Evolutionary conservation across 2,113 vertebrate species (phyloP).

Genomic region (Aspiorhynchus laticeps): DNA sequence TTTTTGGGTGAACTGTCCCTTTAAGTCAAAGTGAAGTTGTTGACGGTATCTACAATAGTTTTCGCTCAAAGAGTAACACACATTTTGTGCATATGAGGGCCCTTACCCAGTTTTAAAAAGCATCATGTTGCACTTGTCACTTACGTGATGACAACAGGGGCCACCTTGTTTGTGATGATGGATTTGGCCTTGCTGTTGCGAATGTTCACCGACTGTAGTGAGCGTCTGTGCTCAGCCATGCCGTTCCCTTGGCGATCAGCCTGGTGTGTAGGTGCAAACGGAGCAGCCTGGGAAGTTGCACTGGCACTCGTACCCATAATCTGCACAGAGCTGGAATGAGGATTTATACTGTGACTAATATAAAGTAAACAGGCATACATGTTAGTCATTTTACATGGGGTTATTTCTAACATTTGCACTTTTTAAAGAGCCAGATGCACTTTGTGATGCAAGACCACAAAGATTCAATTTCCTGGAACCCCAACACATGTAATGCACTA

Average conservation of each 20-base stretch:
- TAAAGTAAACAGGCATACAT: conserved; percentile 11
- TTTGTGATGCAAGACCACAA: not conserved
- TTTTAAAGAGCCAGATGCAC: not conserved
- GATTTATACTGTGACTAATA: conserved; percentile 12
- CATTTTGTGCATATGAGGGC: conserved; percentile 24
- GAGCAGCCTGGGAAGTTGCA: conserved; percentile 79
- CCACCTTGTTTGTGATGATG: conserved; percentile 92
- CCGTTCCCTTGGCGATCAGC: conserved; percentile 65
- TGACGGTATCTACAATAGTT: not conserved
- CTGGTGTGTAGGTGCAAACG: conserved; percentile 67
- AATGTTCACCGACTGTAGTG: conserved; percentile 78
- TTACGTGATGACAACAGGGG: conserved; percentile 88
- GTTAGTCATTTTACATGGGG: not conserved
- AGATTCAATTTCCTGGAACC: not conserved
- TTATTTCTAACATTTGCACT: not conserved
- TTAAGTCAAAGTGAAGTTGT: not conserved
- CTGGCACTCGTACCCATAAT: conserved; percentile 88
- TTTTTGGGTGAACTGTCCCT: not conserved
- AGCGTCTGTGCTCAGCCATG: conserved; percentile 75
- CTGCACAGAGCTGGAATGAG: conserved; percentile 64
- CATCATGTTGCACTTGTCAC: conserved; percentile 55
- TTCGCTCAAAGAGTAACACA: not conserved
- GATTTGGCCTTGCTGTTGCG: conserved; percentile 88
- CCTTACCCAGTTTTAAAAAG: conserved; percentile 28
- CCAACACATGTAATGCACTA: conserved; percentile 1